Evolutionary conservation across 2,797 vertebrate species (phyloP).

Genomic region (Ispidina lecontei): DNA sequence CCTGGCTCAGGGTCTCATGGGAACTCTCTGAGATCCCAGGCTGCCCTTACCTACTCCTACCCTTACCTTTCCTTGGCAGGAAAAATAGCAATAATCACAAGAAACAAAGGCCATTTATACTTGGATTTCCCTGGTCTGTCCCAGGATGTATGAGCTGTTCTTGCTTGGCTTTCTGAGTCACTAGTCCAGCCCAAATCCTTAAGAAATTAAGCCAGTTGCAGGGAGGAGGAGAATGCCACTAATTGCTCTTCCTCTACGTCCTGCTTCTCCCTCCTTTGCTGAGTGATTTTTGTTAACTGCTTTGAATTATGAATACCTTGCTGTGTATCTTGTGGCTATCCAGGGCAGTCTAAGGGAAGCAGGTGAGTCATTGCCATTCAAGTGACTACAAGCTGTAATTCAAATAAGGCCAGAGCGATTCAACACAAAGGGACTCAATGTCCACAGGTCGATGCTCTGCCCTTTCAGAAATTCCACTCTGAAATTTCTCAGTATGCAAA

Average conservation of each 20-base stretch:
- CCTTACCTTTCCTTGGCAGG: neutral
- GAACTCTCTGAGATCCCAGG: neutral
- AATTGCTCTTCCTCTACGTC: neutral
- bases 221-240: neutral
- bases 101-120: constrained; percentile 6
- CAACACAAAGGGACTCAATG: neutral
- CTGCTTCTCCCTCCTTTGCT: neutral
- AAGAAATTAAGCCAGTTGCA: neutral
- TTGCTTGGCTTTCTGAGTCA: neutral
- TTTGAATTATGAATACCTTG: neutral
- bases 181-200: neutral
- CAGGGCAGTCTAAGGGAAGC: neutral
- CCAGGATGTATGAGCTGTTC: neutral
- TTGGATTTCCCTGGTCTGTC: neutral
- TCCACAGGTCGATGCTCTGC: neutral
- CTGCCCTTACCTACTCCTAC: neutral
- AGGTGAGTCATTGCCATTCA: constrained; percentile 11
- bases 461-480: neutral
- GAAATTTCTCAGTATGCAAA: neutral
- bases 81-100: neutral
- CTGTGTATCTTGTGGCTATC: neutral
- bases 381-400: neutral
- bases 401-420: neutral
- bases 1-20: neutral
- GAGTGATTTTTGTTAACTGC: neutral